These are phyloP conservation scores for Olivierus martensii DNA, from an alignment of 1,140 invertebrate species.

Conservation along the genomic window DNA sequence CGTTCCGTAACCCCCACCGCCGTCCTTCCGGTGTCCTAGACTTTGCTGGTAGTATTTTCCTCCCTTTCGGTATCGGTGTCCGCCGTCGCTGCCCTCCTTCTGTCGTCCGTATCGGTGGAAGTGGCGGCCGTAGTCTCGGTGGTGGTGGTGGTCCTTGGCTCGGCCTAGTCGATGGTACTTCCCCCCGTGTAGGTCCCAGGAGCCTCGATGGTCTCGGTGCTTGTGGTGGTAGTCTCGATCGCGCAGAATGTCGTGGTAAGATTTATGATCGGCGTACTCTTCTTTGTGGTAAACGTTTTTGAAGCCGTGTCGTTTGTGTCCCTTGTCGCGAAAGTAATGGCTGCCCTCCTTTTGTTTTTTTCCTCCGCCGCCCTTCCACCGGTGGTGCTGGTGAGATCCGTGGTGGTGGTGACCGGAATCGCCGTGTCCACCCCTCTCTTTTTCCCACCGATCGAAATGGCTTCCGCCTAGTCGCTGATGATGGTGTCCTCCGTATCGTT, in stretches of 20 bases:
- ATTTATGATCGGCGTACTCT: slow-evolving; percentile 21
- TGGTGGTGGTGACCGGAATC: too few relatives aligned
- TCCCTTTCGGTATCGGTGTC: neutral
- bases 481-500: too few relatives aligned
- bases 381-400: too few relatives aligned
- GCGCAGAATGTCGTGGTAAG: slow-evolving; percentile 20
- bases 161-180: slow-evolving; percentile 11
- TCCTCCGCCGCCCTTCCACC: neutral
- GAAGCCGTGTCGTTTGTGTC: slow-evolving; percentile 17
- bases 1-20: neutral
- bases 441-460: too few relatives aligned
- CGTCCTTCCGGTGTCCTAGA: neutral
- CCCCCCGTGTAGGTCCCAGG: slow-evolving; percentile 12
- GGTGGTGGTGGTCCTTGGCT: slow-evolving; percentile 11
- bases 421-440: too few relatives aligned
- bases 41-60: slow-evolving; percentile 1
- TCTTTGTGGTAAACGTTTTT: slow-evolving; percentile 24
- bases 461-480: too few relatives aligned
- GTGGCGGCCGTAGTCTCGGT: slow-evolving; percentile 12
- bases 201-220: slow-evolving; percentile 18
- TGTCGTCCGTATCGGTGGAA: slow-evolving; percentile 16
- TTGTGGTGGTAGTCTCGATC: slow-evolving; percentile 21
- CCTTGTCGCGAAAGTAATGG: neutral
- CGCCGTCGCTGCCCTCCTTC: neutral
- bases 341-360: neutral